These are phyloP conservation scores for Salticus scenicus DNA, from an alignment of 2,888 invertebrate genomes.

Conservation along the genomic window DNA sequence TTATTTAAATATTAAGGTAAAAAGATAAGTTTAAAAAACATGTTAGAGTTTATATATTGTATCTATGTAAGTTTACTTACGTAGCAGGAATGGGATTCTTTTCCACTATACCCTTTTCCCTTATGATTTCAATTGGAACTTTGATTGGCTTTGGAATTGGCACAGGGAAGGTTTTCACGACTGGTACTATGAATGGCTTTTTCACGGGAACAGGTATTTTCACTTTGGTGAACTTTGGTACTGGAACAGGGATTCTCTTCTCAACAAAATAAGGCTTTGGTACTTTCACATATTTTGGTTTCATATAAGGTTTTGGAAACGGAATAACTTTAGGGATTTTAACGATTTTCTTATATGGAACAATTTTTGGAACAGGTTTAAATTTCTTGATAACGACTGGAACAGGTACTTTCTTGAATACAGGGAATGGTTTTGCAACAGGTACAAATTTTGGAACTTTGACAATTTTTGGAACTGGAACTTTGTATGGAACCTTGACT, in stretches of 20 bases:
- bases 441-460: constrained; percentile 48
- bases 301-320: constrained; percentile 37
- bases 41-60: no score
- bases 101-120: constrained; percentile 44
- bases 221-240: constrained; percentile 37
- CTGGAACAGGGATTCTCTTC: constrained; percentile 50
- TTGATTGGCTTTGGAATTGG: constrained; percentile 53
- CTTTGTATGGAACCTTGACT: constrained; percentile 31
- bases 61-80: constrained; percentile 21
- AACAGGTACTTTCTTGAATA: constrained; percentile 44
- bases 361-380: constrained; percentile 41
- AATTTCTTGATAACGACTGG: constrained; percentile 42
- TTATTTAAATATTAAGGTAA: no score
- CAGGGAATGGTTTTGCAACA: constrained; percentile 39
- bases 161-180: constrained; percentile 19
- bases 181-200: constrained; percentile 55
- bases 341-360: constrained; percentile 49
- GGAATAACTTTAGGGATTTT: constrained; percentile 46
- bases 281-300: constrained; percentile 45
- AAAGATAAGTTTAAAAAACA: no score
- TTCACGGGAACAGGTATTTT: constrained; percentile 33
- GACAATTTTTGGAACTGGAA: constrained; percentile 49
- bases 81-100: constrained; percentile 42
- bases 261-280: constrained; percentile 50
- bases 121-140: constrained; percentile 53